Conservation (phyloP, 1,140 invertebrate genomes). For the Orussus abietinus region DNA sequence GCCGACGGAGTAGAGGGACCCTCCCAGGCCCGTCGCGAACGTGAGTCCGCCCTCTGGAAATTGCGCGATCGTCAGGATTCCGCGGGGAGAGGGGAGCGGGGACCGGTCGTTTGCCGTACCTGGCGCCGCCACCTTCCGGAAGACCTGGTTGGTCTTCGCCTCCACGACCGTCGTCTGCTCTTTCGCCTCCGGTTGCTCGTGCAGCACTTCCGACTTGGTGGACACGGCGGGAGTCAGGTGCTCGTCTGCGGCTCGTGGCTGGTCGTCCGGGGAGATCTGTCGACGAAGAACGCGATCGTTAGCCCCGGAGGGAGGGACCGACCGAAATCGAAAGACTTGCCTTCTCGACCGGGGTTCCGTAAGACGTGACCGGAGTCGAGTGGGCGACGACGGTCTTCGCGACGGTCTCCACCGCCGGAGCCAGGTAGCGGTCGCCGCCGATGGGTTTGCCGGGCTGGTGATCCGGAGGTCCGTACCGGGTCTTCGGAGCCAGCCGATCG, state of each 20-base stretch:
- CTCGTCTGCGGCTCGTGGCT: neutral
- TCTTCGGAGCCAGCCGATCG: constrained; percentile 4
- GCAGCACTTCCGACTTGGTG: neutral
- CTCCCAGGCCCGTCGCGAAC: neutral
- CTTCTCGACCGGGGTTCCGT: constrained; percentile 16
- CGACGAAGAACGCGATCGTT: neutral
- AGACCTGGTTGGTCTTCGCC: too few species aligned
- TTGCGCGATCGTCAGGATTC: neutral
- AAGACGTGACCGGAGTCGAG: constrained; percentile 8
- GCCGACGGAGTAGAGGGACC: neutral
- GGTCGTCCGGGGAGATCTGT: neutral
- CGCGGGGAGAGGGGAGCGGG: too few species aligned
- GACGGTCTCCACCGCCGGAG: neutral
- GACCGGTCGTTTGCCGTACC: too few species aligned
- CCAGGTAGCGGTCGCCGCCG: neutral
- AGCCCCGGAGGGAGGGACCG: neutral
- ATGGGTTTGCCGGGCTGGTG: constrained; percentile 14
- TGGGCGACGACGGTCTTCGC: neutral
- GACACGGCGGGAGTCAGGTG: neutral
- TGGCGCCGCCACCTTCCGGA: too few species aligned
- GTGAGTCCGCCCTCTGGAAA: neutral
- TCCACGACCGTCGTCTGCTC: too few species aligned
- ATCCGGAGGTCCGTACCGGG: constrained; percentile 22
- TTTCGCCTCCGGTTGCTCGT: too few species aligned
- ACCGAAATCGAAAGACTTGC: constrained; percentile 2